These are phyloP conservation scores for Lycia hirtaria DNA, from an alignment of 2,888 invertebrate species.

Conservation along the genomic window DNA sequence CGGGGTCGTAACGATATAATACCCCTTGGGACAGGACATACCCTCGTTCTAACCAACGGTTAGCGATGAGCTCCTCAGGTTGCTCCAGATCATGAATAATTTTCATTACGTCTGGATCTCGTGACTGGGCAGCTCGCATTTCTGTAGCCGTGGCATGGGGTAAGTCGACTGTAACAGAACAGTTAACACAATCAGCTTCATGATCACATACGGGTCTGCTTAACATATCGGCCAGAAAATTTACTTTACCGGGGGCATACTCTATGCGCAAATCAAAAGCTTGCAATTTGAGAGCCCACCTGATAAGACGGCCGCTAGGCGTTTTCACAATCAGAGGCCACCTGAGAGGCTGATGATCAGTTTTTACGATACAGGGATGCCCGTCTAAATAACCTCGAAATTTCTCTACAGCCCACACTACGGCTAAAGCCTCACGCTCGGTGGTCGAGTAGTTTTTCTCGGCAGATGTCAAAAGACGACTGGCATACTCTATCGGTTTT, in stretches of 20 bases:
- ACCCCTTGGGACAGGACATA: slow-evolving; percentile 42
- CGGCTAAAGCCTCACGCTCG: background rate
- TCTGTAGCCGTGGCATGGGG: slow-evolving; percentile 17
- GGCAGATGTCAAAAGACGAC: background rate
- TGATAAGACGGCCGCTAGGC: slow-evolving; percentile 61
- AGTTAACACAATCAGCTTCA: background rate
- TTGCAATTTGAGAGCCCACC: slow-evolving; percentile 69
- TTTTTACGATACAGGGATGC: slow-evolving; percentile 28
- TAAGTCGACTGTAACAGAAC: slow-evolving; percentile 17
- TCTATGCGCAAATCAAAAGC: slow-evolving; percentile 56
- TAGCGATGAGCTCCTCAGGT: background rate
- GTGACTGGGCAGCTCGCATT: slow-evolving; percentile 31
- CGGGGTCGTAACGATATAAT: slow-evolving; percentile 36
- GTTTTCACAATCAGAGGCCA: slow-evolving; percentile 62
- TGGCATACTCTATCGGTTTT: slow-evolving; percentile 3
- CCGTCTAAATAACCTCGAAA: background rate
- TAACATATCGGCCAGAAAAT: slow-evolving; percentile 39
- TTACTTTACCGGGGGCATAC: slow-evolving; percentile 58
- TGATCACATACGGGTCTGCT: slow-evolving; percentile 31
- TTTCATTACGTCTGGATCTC: slow-evolving; percentile 37
- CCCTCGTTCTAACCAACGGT: slow-evolving; percentile 37
- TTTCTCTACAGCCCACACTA: too few relatives aligned
- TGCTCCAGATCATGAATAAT: slow-evolving; percentile 41
- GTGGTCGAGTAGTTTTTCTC: slow-evolving; percentile 1
- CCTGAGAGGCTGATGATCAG: slow-evolving; percentile 45